These are phyloP conservation scores for Gastracanthus pulcherrimus DNA, from an alignment of 2,888 invertebrate species.

Conservation along the genomic window DNA sequence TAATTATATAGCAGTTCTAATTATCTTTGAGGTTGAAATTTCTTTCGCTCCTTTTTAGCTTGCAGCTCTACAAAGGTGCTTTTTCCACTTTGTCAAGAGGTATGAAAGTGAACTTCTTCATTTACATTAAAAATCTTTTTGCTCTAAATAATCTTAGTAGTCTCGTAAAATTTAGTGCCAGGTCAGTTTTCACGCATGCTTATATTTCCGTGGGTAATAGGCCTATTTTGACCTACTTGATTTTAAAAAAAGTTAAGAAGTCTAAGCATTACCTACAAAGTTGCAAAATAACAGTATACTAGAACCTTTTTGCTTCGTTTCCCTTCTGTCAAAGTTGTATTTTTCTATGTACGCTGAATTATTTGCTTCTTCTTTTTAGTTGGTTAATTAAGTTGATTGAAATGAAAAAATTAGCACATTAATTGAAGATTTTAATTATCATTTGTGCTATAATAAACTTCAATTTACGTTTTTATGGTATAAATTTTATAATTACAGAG, in stretches of 20 bases:
- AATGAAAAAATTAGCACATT: no score
- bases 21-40: not conserved
- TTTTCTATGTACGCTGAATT: no score
- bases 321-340: no score
- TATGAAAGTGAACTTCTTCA: not conserved
- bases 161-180: not conserved
- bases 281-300: not conserved
- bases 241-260: slow-evolving; percentile 1
- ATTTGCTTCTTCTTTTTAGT: no score
- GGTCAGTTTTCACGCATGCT: not conserved
- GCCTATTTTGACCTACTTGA: slow-evolving; percentile 2
- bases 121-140: not conserved
- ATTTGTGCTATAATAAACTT: no score
- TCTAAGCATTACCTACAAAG: not conserved
- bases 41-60: not conserved
- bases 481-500: no score
- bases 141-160: slow-evolving; percentile 6
- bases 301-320: not conserved
- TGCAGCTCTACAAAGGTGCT: not conserved
- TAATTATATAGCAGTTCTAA: not conserved
- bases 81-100: not conserved
- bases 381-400: no score
- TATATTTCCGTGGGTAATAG: not conserved
- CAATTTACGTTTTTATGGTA: no score
- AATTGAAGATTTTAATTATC: no score